These are phyloP conservation scores for Centropus bengalensis DNA, from an alignment of 2,113 vertebrate species.

Conservation along the genomic window DNA sequence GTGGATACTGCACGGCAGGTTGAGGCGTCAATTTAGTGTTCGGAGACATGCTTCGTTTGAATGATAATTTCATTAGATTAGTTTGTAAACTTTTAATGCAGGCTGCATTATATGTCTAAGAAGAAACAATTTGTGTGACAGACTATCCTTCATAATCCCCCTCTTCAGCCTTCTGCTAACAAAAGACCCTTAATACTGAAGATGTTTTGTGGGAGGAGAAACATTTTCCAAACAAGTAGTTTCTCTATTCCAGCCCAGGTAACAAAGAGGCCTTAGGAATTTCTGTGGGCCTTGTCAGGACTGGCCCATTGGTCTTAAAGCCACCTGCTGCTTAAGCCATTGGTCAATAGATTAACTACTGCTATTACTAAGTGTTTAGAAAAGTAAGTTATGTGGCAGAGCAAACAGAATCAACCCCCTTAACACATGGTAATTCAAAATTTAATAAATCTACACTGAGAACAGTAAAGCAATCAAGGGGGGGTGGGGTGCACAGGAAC, in stretches of 20 bases:
- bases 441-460: slow-evolving; percentile 78
- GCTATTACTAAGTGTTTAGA: slow-evolving; percentile 81
- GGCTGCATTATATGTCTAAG: slow-evolving; percentile 74
- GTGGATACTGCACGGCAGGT: slow-evolving; percentile 29
- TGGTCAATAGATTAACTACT: slow-evolving; percentile 83
- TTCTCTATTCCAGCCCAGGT: slow-evolving; percentile 81
- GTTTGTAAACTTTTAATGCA: slow-evolving; percentile 77
- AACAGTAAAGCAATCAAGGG: slow-evolving; percentile 66
- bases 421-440: slow-evolving; percentile 85
- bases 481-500: background rate
- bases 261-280: slow-evolving; percentile 83
- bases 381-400: slow-evolving; percentile 84
- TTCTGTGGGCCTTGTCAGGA: slow-evolving; percentile 71
- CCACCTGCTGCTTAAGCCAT: slow-evolving; percentile 86
- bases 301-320: slow-evolving; percentile 76
- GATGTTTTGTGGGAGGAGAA: slow-evolving; percentile 84
- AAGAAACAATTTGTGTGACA: slow-evolving; percentile 81
- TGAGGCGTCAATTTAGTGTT: slow-evolving; percentile 63
- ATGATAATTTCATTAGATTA: slow-evolving; percentile 82
- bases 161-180: slow-evolving; percentile 79
- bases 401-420: slow-evolving; percentile 84
- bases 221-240: slow-evolving; percentile 83
- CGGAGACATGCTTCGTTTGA: slow-evolving; percentile 64
- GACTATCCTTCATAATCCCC: slow-evolving; percentile 82
- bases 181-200: slow-evolving; percentile 83